phyloP scores from a whole-genome alignment of 1,140 invertebrate genomes.

The Homalodisca vitripennis region DNA sequence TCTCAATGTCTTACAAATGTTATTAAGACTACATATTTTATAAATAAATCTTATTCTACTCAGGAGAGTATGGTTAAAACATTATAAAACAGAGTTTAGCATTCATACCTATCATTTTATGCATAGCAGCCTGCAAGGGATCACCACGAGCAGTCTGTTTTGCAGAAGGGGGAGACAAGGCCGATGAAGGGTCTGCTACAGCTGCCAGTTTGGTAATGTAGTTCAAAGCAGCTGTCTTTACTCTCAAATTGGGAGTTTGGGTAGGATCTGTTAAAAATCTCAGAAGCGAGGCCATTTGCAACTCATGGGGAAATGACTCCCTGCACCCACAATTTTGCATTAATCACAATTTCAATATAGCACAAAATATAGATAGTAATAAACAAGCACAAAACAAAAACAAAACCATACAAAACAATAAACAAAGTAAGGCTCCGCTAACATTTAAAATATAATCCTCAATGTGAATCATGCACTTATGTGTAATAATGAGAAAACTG shows the following conservation, averaged over 20 bases:
- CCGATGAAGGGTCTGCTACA: conserved; percentile 50
- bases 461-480: too few species aligned
- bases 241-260: conserved; percentile 86
- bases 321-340: too few species aligned
- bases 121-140: conserved; percentile 59
- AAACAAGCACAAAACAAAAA: neutral
- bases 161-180: conserved; percentile 47
- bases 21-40: too few species aligned
- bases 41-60: too few species aligned
- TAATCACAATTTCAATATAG: too few species aligned
- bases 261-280: conserved; percentile 85
- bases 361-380: too few species aligned
- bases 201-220: conserved; percentile 72
- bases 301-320: conserved; percentile 27
- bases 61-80: too few species aligned
- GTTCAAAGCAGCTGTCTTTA: conserved; percentile 71
- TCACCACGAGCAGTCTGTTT: conserved; percentile 40
- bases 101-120: conserved; percentile 56
- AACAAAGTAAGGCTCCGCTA: neutral
- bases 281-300: conserved; percentile 32
- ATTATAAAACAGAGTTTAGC: too few species aligned
- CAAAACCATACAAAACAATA: neutral
- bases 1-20: too few species aligned
- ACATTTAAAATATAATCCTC: too few species aligned
- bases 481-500: too few species aligned